A percentile compares a stretch with the other conserved stretches of the same genome.
phyloP scores from a whole-genome alignment of 2,113 vertebrate species.

The Benitochromis conjunctus region DNA sequence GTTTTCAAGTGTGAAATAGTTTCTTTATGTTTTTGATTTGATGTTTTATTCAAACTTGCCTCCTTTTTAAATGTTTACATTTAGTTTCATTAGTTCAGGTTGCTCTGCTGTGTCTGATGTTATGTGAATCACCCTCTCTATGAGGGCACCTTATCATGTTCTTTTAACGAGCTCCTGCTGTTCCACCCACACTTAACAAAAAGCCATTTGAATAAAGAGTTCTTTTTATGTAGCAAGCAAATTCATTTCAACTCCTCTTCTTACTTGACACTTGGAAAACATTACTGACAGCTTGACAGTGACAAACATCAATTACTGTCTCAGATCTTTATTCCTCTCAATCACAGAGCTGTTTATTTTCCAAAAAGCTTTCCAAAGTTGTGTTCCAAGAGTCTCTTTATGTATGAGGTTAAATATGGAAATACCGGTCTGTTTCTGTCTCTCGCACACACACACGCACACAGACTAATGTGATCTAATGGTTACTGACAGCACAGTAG shows the following conservation, averaged over 20 bases:
- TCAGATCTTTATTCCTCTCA: background rate
- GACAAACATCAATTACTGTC: background rate
- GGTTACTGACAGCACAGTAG: background rate
- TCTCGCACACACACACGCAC: fast-evolving
- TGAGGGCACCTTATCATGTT: background rate
- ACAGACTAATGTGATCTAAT: background rate
- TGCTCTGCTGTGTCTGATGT: background rate
- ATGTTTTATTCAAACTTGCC: background rate
- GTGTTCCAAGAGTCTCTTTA: background rate
- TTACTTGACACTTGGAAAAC: background rate
- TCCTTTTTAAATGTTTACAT: background rate
- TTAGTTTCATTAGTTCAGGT: background rate
- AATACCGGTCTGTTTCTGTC: background rate
- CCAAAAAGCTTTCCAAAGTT: background rate
- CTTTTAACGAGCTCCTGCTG: background rate
- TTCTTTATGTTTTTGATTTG: background rate
- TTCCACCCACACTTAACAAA: background rate
- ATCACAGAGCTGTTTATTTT: background rate
- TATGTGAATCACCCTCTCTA: background rate
- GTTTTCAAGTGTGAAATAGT: background rate
- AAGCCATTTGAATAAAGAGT: background rate
- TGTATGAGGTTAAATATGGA: background rate
- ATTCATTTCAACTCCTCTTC: background rate
- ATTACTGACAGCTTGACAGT: background rate
- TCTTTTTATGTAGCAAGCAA: background rate